Conservation (phyloP, 2,797 vertebrate species). For the Gymnoscopelus microlampas region DNA sequence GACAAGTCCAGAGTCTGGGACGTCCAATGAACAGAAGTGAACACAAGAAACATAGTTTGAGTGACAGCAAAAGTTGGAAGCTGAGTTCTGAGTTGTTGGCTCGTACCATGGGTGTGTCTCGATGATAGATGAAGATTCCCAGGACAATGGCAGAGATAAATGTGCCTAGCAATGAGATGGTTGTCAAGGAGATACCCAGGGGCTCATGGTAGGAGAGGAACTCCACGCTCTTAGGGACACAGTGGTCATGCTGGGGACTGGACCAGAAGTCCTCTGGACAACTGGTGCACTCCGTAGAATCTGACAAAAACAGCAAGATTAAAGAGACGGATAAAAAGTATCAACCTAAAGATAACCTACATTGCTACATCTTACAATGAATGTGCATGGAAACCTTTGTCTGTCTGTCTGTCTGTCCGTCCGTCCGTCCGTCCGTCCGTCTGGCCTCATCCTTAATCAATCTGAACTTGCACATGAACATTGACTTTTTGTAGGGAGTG, state of each 20-base stretch:
- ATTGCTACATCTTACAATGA: not conserved
- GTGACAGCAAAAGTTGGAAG: conserved; percentile 45
- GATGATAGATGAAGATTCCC: conserved; percentile 36
- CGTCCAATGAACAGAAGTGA: conserved; percentile 43
- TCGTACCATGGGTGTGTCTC: conserved; percentile 46
- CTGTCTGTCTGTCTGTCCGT: no score
- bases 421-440: no score
- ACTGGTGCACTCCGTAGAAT: no score
- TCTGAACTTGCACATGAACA: not conserved
- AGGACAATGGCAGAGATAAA: conserved; percentile 37
- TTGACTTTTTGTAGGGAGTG: conserved; percentile 18
- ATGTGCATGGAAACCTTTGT: no score
- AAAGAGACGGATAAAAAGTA: no score
- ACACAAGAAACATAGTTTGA: conserved; percentile 51
- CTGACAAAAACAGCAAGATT: conserved; percentile 36
- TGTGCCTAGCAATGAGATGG: conserved; percentile 34
- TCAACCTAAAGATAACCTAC: no score
- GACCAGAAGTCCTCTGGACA: no score
- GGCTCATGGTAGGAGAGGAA: conserved; percentile 47
- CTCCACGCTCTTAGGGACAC: no score
- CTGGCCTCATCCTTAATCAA: no score
- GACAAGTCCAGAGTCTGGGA: conserved; percentile 26
- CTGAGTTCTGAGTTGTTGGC: conserved; percentile 61
- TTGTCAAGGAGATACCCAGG: conserved; percentile 51
- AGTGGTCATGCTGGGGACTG: no score